Percentiles rank a stretch among this genome's conserved stretches.
Evolutionary conservation across 2,797 vertebrate species (phyloP).

Genomic region (Trichosurus vulpecula): DNA sequence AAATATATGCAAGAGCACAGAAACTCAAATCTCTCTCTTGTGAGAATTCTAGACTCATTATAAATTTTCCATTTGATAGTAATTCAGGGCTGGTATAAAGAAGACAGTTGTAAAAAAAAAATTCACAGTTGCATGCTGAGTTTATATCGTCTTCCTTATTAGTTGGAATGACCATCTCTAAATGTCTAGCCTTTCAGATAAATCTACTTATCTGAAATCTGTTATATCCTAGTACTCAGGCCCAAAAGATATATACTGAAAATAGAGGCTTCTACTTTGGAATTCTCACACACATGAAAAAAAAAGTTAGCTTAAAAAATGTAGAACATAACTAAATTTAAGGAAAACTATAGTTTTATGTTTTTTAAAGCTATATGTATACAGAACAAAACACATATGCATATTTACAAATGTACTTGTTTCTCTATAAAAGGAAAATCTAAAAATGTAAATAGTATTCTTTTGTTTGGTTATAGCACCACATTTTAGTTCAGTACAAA

Average conservation of each 20-base stretch:
- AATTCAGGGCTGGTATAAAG: slow-evolving; percentile 37
- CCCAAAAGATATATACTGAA: background rate
- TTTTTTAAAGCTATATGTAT: slow-evolving; percentile 37
- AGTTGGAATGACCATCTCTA: slow-evolving; percentile 3
- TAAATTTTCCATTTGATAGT: slow-evolving; percentile 47
- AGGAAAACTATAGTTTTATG: slow-evolving; percentile 23
- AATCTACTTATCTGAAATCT: slow-evolving; percentile 34
- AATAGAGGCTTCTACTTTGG: slow-evolving; percentile 27
- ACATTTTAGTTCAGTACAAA: slow-evolving; percentile 65
- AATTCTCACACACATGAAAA: slow-evolving; percentile 38
- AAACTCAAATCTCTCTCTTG: slow-evolving; percentile 39
- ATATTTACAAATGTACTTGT: slow-evolving; percentile 60
- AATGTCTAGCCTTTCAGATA: background rate
- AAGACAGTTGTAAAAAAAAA: slow-evolving; percentile 40
- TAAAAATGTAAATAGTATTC: slow-evolving; percentile 42
- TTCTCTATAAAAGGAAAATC: slow-evolving; percentile 58
- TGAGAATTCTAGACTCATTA: slow-evolving; percentile 33
- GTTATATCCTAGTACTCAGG: slow-evolving; percentile 1
- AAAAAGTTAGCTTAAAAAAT: slow-evolving; percentile 46
- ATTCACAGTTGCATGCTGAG: slow-evolving; percentile 8
- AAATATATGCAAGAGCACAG: slow-evolving; percentile 37
- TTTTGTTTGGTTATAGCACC: slow-evolving; percentile 49
- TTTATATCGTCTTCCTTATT: slow-evolving; percentile 39
- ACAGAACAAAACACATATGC: slow-evolving; percentile 27
- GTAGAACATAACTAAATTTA: slow-evolving; percentile 54